These are phyloP conservation scores for Andrena haemorrhoa DNA, from an alignment of 2,888 invertebrate genomes.

Conservation along the genomic window DNA sequence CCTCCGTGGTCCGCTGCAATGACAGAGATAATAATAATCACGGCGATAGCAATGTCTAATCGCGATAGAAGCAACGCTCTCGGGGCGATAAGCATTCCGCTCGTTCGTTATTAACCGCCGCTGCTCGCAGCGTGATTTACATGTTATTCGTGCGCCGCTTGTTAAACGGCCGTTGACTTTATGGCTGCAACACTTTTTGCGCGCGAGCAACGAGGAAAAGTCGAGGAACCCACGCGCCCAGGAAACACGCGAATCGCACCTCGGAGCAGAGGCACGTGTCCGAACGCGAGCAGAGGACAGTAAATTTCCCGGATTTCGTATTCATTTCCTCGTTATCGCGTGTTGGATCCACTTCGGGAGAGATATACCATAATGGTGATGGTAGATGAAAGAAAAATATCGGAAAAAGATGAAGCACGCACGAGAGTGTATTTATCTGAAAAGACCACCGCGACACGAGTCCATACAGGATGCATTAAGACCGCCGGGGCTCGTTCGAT, in stretches of 20 bases:
- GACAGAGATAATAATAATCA: constrained; percentile 23
- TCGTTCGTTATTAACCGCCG: constrained; percentile 17
- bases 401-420: too few relatives aligned
- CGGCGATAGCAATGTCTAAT: constrained; percentile 15
- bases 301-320: constrained; percentile 2
- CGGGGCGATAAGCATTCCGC: constrained; percentile 39
- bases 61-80: constrained; percentile 6
- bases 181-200: neutral
- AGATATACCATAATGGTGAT: too few relatives aligned
- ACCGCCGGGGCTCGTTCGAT: neutral
- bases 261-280: neutral
- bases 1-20: constrained; percentile 44
- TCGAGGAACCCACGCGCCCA: neutral
- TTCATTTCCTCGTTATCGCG: neutral
- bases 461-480: too few relatives aligned
- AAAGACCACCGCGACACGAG: too few relatives aligned
- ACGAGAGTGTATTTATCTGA: too few relatives aligned
- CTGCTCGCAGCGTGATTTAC: neutral
- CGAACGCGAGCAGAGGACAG: neutral
- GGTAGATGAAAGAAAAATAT: too few relatives aligned
- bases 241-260: neutral
- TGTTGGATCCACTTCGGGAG: neutral
- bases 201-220: constrained; percentile 3
- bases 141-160: neutral
- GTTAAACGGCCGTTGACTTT: constrained; percentile 16